phyloP scores from a whole-genome alignment of 1,140 invertebrate species.

The Aphaenogaster ashmeadi region DNA sequence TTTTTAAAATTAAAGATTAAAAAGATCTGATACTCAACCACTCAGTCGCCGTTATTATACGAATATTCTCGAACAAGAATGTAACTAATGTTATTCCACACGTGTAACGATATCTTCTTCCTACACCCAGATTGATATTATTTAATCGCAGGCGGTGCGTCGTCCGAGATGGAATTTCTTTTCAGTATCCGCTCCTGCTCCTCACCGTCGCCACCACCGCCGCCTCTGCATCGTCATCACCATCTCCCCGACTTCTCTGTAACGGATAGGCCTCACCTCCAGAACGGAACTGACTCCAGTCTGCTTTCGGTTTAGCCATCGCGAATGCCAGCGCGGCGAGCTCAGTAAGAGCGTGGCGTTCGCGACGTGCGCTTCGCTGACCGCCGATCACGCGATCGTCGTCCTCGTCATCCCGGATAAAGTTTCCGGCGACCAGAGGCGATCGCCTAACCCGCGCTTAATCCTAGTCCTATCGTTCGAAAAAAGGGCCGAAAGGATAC shows the following conservation, averaged over 20 bases:
- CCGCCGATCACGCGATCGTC: conserved; percentile 40
- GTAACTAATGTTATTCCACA: neutral
- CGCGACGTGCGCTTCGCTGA: conserved; percentile 69
- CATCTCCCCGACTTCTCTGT: conserved; percentile 76
- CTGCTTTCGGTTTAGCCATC: conserved; percentile 76
- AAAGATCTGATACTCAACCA: neutral
- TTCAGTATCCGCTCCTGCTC: conserved; percentile 69
- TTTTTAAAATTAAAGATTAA: too few species aligned
- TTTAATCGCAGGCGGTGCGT: conserved; percentile 16
- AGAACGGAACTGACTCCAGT: conserved; percentile 77
- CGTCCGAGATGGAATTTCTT: conserved; percentile 44
- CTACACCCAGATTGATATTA: neutral
- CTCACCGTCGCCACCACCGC: conserved; percentile 67
- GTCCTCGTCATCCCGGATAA: conserved; percentile 1
- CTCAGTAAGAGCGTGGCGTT: conserved; percentile 70
- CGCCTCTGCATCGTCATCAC: conserved; percentile 77
- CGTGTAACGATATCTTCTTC: neutral
- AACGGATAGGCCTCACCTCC: conserved; percentile 78
- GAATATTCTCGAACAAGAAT: neutral
- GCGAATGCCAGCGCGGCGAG: conserved; percentile 65
- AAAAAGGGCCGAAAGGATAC: neutral
- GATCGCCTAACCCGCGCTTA: neutral
- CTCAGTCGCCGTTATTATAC: neutral
- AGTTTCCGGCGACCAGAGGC: conserved; percentile 8
- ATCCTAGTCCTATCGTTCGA: too few species aligned